Percentiles rank a stretch among this genome's conserved stretches.
Conservation (phyloP, 2,113 vertebrate species). For the Baryphthengus martii region DNA sequence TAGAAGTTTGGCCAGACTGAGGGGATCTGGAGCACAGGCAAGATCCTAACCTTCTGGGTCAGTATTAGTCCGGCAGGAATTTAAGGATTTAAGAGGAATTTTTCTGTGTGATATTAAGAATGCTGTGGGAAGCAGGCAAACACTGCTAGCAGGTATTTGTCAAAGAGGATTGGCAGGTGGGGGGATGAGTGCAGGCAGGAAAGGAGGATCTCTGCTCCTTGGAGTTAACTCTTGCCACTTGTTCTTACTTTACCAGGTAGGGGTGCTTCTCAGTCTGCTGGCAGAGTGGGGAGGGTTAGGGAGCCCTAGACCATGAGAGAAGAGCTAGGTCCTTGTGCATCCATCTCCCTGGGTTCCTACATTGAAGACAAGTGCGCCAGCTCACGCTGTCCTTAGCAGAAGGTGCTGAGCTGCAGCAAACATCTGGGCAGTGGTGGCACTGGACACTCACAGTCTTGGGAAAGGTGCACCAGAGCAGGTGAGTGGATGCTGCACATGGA, state of each 20-base stretch:
- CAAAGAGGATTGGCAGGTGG: neutral
- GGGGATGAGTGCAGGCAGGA: neutral
- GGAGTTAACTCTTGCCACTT: neutral
- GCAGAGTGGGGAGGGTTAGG: neutral
- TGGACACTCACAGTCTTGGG: neutral
- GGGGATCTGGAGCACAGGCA: neutral
- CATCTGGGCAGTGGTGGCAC: neutral
- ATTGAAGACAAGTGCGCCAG: neutral
- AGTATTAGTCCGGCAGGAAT: neutral
- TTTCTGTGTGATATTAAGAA: neutral
- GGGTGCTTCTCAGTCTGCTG: neutral
- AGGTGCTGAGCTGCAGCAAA: neutral
- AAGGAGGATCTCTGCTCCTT: neutral
- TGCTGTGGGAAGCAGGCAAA: neutral
- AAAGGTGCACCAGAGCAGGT: rapidly evolving
- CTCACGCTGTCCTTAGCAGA: rapidly evolving
- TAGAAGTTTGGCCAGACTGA: neutral
- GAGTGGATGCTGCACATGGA: neutral
- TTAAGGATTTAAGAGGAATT: neutral
- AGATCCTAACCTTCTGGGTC: neutral
- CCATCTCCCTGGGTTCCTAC: neutral
- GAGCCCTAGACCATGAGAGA: neutral
- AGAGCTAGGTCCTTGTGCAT: neutral
- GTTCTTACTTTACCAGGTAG: neutral
- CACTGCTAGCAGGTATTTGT: neutral